Evolutionary conservation across 2,888 invertebrate genomes (phyloP), one percentile per base, ranked within the genome.

Genomic region (Drosophila buzzatii): DNA sequence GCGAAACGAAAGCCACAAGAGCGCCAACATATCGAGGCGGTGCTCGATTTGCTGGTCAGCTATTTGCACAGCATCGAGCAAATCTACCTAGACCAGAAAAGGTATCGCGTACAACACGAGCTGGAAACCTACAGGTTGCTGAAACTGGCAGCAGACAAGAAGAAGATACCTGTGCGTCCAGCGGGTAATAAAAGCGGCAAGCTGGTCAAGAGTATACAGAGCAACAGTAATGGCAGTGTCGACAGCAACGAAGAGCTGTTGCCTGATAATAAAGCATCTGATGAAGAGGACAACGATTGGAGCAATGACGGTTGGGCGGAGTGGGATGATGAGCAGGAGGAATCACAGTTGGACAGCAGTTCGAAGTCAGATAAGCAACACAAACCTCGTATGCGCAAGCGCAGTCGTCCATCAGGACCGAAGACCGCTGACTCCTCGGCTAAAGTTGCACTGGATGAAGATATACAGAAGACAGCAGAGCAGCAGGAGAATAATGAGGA

Each of bases 1-100:
- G 83, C 77, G 3, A 94, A 95, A 18, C 92, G 94, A 33, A 93
- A 93, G 74, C 92, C 93, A 23, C 98, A 98, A 91, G 94, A 95
- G 71, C 93, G 95, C 12, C 96, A 97, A 78, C 98, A 98, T 92
- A 95, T 96, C 89, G 95, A 96, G 73, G 95, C 95, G 53, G 96
- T 98, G 3, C 92, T 97, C 42, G 95, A 96, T 61, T 94, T 97
- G 6, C 94, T 98, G 73, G 96, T 97, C 70, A 94, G 94, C 58
- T 98, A 98, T 91, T 94, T 98, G 73, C 97, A 97, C 93, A 95
- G 95, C 70, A 97, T 98, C 0, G 97, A 97, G 81, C 96, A 97
- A 91, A 95, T 98, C 69, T 98, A 98, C 92, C 96, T 97, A 63
- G 97, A 98, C 92, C 96, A 98, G 77, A 97, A 97, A 93, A 97